Percentiles rank a stretch among this genome's conserved stretches.
Evolutionary conservation across 2,797 vertebrate genomes (phyloP).

Genomic region (Trachurus trachurus): DNA sequence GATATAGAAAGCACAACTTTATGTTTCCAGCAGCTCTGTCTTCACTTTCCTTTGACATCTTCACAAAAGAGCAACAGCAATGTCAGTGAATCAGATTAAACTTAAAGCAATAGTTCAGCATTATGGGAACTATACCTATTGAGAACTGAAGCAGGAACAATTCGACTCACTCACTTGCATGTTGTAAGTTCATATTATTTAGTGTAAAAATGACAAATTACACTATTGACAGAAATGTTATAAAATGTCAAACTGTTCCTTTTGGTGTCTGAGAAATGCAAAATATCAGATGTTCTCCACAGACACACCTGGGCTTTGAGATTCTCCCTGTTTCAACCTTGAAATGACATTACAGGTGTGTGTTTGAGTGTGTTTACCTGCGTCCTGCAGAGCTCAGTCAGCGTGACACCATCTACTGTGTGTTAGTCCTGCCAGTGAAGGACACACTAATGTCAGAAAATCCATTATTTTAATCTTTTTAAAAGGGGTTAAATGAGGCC

Average conservation of each 20-base stretch:
- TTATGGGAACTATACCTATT: neutral
- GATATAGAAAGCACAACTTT: neutral
- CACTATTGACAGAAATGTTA: too few relatives aligned
- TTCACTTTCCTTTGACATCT: neutral
- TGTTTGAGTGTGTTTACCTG: neutral
- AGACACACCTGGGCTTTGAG: neutral
- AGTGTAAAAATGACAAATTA: neutral
- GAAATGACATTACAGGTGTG: neutral
- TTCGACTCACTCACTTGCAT: neutral
- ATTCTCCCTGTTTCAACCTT: neutral
- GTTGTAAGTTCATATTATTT: neutral
- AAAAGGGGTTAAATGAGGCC: neutral
- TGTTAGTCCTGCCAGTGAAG: neutral
- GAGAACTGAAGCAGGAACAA: too few relatives aligned
- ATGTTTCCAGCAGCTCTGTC: conserved; percentile 2
- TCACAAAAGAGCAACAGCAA: neutral
- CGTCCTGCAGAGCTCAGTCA: conserved; percentile 3
- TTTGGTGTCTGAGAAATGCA: neutral
- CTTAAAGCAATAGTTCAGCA: neutral
- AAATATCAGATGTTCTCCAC: neutral
- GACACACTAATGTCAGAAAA: too few relatives aligned
- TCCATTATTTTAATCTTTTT: neutral
- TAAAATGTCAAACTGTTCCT: too few relatives aligned
- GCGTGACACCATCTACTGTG: neutral
- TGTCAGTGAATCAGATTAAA: neutral